Base-by-base conservation (phyloP, 2,113 vertebrate genomes). In the Heteronetta atricapilla region DNA sequence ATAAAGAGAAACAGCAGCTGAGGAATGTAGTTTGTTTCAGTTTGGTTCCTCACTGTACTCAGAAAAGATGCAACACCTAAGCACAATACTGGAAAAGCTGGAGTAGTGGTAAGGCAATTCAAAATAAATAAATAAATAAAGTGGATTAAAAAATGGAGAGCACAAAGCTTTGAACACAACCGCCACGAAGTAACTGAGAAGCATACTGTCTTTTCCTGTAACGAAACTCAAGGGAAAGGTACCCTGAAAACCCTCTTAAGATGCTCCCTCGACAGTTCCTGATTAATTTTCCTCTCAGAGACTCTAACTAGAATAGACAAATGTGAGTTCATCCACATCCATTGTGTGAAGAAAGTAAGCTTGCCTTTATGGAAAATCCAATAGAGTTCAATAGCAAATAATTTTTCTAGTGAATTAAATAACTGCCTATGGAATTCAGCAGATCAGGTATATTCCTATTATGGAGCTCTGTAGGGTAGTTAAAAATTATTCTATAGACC, bases 341-440 rank as follows among this genome's bases (percentile, higher is more conserved):
- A 94, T 23, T 55, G 34, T 23, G 34, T 48, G 38, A 93, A 88
- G 82, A 94, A 78, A 93, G 70, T 86, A 88, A 78, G 55, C n/a
- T 89, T 92, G 38, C 28, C 60, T 82, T 75, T 90, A 91, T 85
- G 81, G 82, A 83, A 94, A 95, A 92, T 90, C 53, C 53, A 1
- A 44, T 88, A 68, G 33, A 89, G 48, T 67, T 93, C 73, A 93
- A 94, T 33, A 90, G 60, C 56, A 97, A 93, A 75, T 85, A 91
- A 50, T 94, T 93, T 95, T 95, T 82, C 83, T 91, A 91, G 46
- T 34, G 56, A 93, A 79, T 96, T 75, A 67, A 74, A 82, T 70
- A 85, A 87, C n/a, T 52, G 46, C 31, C 76, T 73, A 20, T 15
- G 6, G 79, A 95, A 96, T 46, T 86, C 46, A 89, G 75, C 23